Conservation (phyloP, 2,797 vertebrate genomes). For the Xenops minutus region DNA sequence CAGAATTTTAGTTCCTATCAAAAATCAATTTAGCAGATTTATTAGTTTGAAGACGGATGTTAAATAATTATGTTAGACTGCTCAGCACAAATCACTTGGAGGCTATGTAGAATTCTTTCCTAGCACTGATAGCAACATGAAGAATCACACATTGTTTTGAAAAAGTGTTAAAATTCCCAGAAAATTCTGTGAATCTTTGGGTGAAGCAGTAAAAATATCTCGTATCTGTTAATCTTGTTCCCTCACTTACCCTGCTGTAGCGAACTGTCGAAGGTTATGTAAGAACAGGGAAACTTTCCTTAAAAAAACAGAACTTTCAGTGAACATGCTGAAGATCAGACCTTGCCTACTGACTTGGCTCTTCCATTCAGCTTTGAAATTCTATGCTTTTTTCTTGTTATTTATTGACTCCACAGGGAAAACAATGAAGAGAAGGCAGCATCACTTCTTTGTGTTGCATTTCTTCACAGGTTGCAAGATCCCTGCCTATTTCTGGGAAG, state of each 20-base stretch:
- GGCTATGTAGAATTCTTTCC: conserved; percentile 31
- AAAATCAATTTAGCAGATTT: conserved; percentile 48
- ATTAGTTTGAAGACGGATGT: conserved; percentile 48
- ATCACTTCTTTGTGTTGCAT: neutral
- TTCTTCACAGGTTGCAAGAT: neutral
- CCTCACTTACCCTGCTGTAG: conserved; percentile 40
- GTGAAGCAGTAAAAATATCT: conserved; percentile 65
- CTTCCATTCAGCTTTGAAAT: neutral
- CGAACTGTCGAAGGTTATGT: conserved; percentile 31
- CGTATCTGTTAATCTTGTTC: conserved; percentile 61
- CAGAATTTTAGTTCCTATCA: conserved; percentile 10
- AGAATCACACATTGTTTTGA: conserved; percentile 56
- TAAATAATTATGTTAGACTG: conserved; percentile 54
- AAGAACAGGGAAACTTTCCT: conserved; percentile 41
- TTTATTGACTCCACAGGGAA: neutral
- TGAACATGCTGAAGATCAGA: neutral
- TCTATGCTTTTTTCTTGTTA: neutral
- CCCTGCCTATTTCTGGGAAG: neutral
- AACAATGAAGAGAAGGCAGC: neutral
- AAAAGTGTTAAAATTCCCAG: conserved; percentile 61
- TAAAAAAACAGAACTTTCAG: conserved; percentile 3
- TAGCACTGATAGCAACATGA: neutral
- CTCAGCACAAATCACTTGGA: conserved; percentile 40
- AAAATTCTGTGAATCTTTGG: conserved; percentile 49
- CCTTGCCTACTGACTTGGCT: neutral